These are phyloP conservation scores for Myotis myotis DNA, from an alignment of 2,797 vertebrate genomes.

Conservation along the genomic window DNA sequence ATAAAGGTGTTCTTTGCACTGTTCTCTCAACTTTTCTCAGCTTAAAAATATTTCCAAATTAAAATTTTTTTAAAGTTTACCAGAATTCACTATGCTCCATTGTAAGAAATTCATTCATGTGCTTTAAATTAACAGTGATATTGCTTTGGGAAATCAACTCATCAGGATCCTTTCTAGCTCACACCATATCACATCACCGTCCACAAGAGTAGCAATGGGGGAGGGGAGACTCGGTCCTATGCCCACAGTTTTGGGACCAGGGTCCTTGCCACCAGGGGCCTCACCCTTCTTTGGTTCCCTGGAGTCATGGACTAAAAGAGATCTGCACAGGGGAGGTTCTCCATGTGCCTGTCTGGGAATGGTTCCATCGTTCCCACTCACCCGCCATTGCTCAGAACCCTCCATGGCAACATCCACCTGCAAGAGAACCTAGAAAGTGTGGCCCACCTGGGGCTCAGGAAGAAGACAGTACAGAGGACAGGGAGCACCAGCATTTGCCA, in stretches of 20 bases:
- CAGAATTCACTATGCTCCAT: neutral
- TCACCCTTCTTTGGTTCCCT: neutral
- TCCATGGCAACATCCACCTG: neutral
- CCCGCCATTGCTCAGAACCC: neutral
- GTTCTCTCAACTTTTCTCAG: neutral
- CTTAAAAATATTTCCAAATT: neutral
- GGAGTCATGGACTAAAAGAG: neutral
- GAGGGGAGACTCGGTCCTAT: neutral
- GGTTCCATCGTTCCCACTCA: neutral
- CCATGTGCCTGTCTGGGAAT: neutral
- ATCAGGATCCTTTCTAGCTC: neutral
- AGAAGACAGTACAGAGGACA: neutral
- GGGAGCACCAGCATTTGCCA: neutral
- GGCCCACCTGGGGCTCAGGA: neutral
- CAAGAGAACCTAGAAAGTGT: neutral
- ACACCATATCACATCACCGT: neutral
- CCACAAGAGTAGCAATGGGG: neutral
- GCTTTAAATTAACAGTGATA: neutral
- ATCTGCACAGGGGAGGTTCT: neutral
- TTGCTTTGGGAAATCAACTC: neutral
- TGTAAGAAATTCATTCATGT: neutral
- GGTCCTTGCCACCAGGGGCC: neutral
- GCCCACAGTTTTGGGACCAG: neutral
- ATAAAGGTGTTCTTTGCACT: neutral
- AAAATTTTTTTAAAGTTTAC: neutral